These are phyloP conservation scores for Anoncus sp. DNA, from an alignment of 2,888 invertebrate species.

Conservation along the genomic window DNA sequence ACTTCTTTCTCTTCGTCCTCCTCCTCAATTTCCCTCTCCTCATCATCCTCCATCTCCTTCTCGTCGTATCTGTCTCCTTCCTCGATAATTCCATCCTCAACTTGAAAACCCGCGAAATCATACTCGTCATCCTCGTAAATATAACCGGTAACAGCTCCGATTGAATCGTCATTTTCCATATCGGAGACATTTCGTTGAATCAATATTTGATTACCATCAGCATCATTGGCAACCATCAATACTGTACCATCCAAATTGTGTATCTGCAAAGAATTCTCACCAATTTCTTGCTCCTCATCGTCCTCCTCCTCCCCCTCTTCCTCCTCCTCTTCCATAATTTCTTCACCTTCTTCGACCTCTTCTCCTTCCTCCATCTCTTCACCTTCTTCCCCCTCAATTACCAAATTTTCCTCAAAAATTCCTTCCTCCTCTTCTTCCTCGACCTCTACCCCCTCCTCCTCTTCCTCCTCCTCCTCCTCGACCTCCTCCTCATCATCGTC, in stretches of 20 bases:
- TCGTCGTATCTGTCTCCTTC: slow-evolving; percentile 54
- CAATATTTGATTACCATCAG: slow-evolving; percentile 80
- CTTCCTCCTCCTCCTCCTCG: slow-evolving; percentile 49
- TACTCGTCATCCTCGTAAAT: slow-evolving; percentile 77
- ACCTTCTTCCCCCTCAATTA: slow-evolving; percentile 43
- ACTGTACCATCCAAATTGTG: slow-evolving; percentile 80
- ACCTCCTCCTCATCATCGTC: slow-evolving; percentile 48
- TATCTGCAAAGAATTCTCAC: slow-evolving; percentile 71
- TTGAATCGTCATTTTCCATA: slow-evolving; percentile 77
- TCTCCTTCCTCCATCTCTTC: slow-evolving; percentile 26
- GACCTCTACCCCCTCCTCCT: slow-evolving; percentile 54
- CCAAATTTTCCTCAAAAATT: slow-evolving; percentile 59
- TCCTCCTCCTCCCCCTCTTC: slow-evolving; percentile 68
- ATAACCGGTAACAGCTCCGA: slow-evolving; percentile 73
- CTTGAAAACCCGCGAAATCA: slow-evolving; percentile 72
- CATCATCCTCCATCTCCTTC: slow-evolving; percentile 54
- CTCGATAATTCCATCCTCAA: slow-evolving; percentile 63
- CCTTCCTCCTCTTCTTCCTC: slow-evolving; percentile 60
- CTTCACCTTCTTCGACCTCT: slow-evolving; percentile 49
- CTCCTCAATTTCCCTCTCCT: slow-evolving; percentile 24
- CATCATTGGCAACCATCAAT: slow-evolving; percentile 79
- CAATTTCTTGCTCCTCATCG: slow-evolving; percentile 68
- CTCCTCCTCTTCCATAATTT: slow-evolving; percentile 52
- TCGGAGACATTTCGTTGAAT: slow-evolving; percentile 77
- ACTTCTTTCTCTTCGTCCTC: slow-evolving; percentile 42